These are phyloP conservation scores for Timema podura DNA, from an alignment of 2,888 invertebrate genomes.

Conservation along the genomic window DNA sequence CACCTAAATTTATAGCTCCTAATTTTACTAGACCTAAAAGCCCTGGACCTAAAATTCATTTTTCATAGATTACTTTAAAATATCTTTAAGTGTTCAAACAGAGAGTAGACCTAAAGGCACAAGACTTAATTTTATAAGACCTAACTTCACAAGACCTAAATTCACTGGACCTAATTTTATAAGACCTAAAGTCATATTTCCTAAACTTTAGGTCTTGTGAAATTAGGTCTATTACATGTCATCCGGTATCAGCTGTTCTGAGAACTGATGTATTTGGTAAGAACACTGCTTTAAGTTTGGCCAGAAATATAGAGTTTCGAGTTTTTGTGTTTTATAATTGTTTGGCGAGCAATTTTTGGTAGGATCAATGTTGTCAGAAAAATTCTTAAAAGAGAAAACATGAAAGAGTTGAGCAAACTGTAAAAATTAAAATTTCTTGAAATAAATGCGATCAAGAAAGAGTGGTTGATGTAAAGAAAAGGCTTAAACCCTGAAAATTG, in stretches of 20 bases:
- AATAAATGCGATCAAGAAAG: background rate
- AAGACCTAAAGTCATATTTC: too few species aligned
- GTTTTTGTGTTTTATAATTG: background rate
- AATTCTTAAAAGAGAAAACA: background rate
- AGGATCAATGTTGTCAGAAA: background rate
- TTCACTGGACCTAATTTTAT: too few species aligned
- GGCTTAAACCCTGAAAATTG: background rate
- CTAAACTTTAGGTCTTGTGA: too few species aligned
- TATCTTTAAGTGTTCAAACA: too few species aligned
- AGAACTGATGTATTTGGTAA: conserved; percentile 8
- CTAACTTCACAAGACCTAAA: too few species aligned
- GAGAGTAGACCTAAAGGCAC: too few species aligned
- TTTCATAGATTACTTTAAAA: too few species aligned
- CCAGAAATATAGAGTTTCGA: background rate
- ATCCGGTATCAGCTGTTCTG: background rate
- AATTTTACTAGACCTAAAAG: too few species aligned
- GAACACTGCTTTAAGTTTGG: conserved; percentile 1
- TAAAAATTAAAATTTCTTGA: background rate
- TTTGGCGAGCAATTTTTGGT: background rate
- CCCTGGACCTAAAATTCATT: too few species aligned
- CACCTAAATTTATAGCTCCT: too few species aligned
- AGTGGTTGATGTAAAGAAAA: conserved; percentile 5
- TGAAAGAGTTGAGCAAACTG: background rate
- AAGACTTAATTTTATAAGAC: too few species aligned
- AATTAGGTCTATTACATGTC: too few species aligned